Evolutionary conservation across 1,140 invertebrate species (phyloP).

Genomic region (Drosophila lini): DNA sequence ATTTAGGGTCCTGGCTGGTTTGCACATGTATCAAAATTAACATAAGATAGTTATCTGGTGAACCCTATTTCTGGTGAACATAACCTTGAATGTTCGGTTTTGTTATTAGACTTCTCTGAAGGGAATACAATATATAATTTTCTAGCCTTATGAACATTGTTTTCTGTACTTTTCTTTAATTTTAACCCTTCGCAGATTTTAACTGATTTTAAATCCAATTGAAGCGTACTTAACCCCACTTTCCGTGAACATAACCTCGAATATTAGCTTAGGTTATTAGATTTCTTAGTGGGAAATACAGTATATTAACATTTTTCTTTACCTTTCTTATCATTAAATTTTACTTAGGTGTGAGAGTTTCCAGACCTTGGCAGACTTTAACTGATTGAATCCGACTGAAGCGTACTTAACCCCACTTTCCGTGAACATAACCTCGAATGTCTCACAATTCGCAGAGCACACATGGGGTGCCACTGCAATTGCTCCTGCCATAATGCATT

Average conservation of each 20-base stretch:
- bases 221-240: conserved; percentile 10
- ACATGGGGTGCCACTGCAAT: conserved; percentile 24
- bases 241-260: conserved; percentile 1
- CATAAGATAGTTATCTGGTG: conserved; percentile 1
- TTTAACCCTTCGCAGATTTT: too few relatives aligned
- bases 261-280: background rate
- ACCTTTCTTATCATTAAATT: background rate
- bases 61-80: background rate
- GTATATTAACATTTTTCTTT: background rate
- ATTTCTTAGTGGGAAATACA: background rate
- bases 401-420: conserved; percentile 11
- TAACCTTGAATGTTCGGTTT: background rate
- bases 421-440: conserved; percentile 9
- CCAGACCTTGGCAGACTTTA: background rate
- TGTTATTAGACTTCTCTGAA: background rate
- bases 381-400: conserved; percentile 5
- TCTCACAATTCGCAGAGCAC: conserved; percentile 12
- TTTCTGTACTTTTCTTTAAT: background rate
- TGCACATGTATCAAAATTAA: conserved; percentile 14
- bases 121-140: too few relatives aligned
- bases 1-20: background rate
- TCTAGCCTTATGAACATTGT: background rate
- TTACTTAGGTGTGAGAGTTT: background rate
- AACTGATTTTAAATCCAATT: too few relatives aligned
- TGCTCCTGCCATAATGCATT: conserved; percentile 24